These are phyloP conservation scores for Aythya fuligula DNA, from an alignment of 2,797 vertebrate species.

Conservation along the genomic window DNA sequence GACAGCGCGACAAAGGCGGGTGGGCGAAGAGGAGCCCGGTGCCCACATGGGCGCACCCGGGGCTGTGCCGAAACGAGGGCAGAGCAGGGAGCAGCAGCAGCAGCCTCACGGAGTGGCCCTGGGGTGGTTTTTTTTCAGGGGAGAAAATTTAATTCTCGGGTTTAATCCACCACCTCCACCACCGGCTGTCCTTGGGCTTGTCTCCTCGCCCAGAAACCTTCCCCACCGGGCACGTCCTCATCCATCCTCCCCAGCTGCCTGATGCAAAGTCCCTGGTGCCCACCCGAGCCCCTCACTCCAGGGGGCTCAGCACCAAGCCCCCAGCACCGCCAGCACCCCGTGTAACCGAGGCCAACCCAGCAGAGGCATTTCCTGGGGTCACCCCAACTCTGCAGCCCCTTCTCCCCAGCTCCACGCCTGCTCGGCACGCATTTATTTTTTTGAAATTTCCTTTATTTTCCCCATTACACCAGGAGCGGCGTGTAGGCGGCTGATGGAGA, in stretches of 20 bases:
- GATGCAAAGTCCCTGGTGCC: background rate
- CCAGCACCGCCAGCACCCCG: background rate
- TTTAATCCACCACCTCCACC: background rate
- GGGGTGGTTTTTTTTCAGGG: no score
- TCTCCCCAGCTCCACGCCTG: accelerated
- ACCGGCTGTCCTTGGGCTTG: background rate
- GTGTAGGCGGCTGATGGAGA: background rate
- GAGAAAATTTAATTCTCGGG: no score
- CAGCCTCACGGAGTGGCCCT: no score
- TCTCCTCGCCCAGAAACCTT: background rate
- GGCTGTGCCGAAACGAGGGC: background rate
- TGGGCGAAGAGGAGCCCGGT: no score
- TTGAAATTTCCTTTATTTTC: background rate
- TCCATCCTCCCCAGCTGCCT: background rate
- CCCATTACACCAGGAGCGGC: background rate
- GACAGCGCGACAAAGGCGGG: no score
- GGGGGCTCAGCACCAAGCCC: accelerated
- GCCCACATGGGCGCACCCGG: background rate
- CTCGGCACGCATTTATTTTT: background rate
- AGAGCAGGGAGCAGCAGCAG: no score
- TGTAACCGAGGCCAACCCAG: no score
- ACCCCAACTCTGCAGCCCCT: background rate
- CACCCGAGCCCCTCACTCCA: no score
- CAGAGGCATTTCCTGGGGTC: background rate
- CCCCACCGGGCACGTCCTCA: background rate